Base-by-base conservation (phyloP, 2,113 vertebrate species). In the Bos taurus region DNA sequence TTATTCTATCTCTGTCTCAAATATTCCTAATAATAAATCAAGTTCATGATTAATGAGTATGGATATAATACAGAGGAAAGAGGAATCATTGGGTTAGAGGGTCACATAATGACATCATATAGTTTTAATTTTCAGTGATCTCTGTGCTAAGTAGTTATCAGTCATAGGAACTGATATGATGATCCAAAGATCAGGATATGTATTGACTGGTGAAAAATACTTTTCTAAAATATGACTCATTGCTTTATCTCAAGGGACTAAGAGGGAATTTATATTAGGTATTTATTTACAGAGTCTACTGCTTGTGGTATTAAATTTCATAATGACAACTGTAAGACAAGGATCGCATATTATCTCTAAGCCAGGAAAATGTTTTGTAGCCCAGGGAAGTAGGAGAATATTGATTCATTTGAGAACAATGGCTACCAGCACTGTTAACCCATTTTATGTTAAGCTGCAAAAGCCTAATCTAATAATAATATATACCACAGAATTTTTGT, bases 151-250 rank as follows among this genome's bases (percentile, higher is more conserved):
- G 50, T 46, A 82, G 56, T 92, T 93, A 95, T 97, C 96, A 78
- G 64, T 97, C 92, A 97, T 96, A 97, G 95, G 93, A 97, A 96
- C 91, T 97, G 93, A 97, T 92, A 88, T 28, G 60, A 84, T 89
- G 86, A 93, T 86, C n/a, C 54, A 91, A 95, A 52, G 80, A 88
- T 91, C 87, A 94, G 87, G n/a, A 56, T 95, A 91, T 25, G 28
- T 96, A 84, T 90, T 96, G 91, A 97, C 90, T 88, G 26, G 16
- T 96, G 0, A 81, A 57, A 97, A 97, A 92, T 95, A 82, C 4
- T 97, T 83, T 97, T 88, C 60, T 90, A 82, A 87, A 62, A 82
- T 96, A 94, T 97, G 95, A 98, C 88, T 97, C 91, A 98, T 67
- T 92, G 52, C 59, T 96, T 97, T 97, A 92, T 57, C 23, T 90